phyloP scores from a whole-genome alignment of 2,888 invertebrate species.

The Anodontia alba region DNA sequence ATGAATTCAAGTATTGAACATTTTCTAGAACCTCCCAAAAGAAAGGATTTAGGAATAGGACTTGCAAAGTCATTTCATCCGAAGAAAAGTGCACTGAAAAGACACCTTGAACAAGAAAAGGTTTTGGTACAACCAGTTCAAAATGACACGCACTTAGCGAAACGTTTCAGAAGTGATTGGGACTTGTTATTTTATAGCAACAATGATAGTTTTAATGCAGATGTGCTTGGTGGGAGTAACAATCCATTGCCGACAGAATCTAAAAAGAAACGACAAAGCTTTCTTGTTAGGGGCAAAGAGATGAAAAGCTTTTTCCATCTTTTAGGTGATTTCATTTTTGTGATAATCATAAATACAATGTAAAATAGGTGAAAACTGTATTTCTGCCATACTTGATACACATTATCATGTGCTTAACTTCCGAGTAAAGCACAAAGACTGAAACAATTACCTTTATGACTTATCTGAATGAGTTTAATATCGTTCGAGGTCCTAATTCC shows the following conservation, averaged over 20 bases:
- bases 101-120: conserved; percentile 55
- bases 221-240: too few relatives aligned
- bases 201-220: background rate
- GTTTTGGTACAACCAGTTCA: conserved; percentile 43
- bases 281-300: conserved; percentile 76
- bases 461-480: too few relatives aligned
- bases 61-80: background rate
- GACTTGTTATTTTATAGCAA: conserved; percentile 50
- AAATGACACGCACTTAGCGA: conserved; percentile 22
- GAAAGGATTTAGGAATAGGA: background rate
- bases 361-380: background rate
- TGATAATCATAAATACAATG: too few relatives aligned
- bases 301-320: conserved; percentile 80
- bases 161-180: conserved; percentile 51
- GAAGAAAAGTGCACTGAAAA: conserved; percentile 36
- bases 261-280: conserved; percentile 59
- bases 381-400: too few relatives aligned
- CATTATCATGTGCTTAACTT: too few relatives aligned
- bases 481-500: too few relatives aligned
- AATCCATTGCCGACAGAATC: background rate
- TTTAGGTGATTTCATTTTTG: conserved; percentile 68
- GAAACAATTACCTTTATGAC: too few relatives aligned
- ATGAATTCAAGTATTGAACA: conserved; percentile 22
- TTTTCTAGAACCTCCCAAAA: background rate
- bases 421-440: too few relatives aligned